Base-by-base conservation (phyloP, 2,797 vertebrate genomes). In the Sparidentex hasta region DNA sequence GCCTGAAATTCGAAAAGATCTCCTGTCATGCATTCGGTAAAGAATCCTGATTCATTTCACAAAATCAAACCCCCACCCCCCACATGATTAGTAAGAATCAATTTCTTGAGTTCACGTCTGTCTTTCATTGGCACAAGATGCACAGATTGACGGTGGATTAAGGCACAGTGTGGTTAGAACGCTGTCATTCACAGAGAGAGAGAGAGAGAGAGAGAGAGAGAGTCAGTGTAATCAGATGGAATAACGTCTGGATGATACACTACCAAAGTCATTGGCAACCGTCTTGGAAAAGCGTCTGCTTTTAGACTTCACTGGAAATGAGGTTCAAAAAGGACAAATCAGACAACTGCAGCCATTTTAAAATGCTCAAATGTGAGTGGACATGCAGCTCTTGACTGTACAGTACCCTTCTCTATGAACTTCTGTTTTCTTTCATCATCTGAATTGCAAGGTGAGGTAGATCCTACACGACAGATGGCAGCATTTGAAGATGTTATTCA, bases 241-340 rank as follows among this genome's bases (percentile, higher is more conserved):
- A 71, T 21, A 33, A 79, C 84, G 77, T 81, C 52, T 57, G 55
- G 74, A 90, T 95, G 94, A 96, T 98, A 95, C 95, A 94, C 71
- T 96, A 99, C 98, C 98, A 97, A 99, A 96, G 95, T 99, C 98
- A 98, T 91, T 97, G 96, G 97, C 96, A 97, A 99, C 95, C 95
- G 95, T 98, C 97, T 97, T 98, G 97, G 98, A 98, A 97, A 99
- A 96, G 90, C 95, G 97, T 95, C 97, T 98, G 97, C 97, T 97
- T 97, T 98, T 97, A 91, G 90, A 96, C 94, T 96, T 99, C 97
- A 98, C 98, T 99, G 96, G 86, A 98, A 98, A 97, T 91, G 93
- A 96, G 95, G 95, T 95, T 96, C 88, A 94, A 95, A 94, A 92
- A 95, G 86, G 86, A 96, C 86, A 89, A 85, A 86, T 91, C 85